Evolutionary conservation across 2,113 vertebrate species (phyloP).

Genomic region (Scytalopus superciliaris): DNA sequence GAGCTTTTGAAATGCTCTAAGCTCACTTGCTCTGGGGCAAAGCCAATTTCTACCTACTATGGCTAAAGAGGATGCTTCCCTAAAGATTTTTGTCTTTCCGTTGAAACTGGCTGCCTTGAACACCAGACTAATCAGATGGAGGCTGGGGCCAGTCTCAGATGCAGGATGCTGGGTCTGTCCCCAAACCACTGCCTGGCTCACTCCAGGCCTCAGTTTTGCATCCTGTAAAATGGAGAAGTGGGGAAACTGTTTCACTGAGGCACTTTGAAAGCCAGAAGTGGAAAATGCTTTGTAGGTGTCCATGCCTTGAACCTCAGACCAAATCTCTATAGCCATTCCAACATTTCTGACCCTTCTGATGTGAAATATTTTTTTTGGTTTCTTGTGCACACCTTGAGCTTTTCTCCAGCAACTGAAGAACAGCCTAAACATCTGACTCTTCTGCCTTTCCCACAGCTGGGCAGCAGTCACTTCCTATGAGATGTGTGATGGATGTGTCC

Average conservation of each 20-base stretch:
- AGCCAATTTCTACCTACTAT: fast-evolving
- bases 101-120: neutral
- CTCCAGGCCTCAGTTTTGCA: neutral
- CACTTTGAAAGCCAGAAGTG: neutral
- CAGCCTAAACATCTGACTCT: neutral
- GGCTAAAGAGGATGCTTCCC: neutral
- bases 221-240: neutral
- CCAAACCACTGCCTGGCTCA: neutral
- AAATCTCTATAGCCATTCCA: neutral
- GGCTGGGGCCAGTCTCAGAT: neutral
- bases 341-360: neutral
- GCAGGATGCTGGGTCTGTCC: neutral
- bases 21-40: neutral
- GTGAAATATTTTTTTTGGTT: neutral
- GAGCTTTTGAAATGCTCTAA: neutral
- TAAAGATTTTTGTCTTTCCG: neutral
- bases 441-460: neutral
- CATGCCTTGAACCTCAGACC: neutral
- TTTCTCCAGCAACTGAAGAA: neutral
- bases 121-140: neutral
- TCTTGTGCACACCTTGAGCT: neutral
- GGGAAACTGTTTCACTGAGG: neutral
- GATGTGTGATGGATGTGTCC: neutral
- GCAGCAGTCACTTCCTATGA: neutral
- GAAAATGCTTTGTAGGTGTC: neutral